Evolutionary conservation across 2,113 vertebrate species (phyloP).

Genomic region (Rana temporaria): DNA sequence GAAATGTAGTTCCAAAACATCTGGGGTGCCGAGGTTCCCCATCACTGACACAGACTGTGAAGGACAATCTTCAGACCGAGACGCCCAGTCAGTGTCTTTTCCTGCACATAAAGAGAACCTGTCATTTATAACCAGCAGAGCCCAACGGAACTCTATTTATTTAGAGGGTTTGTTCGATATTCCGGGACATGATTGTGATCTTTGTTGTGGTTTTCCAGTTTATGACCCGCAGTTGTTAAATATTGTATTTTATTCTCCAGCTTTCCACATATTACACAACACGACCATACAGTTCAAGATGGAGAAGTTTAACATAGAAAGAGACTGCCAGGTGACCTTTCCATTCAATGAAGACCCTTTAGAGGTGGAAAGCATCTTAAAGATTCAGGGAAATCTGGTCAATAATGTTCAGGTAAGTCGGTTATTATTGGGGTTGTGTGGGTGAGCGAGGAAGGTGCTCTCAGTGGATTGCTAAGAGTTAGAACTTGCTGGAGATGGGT

Average conservation of each 20-base stretch:
- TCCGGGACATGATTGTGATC: neutral
- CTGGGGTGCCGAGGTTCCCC: too few relatives aligned
- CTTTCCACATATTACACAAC: slow-evolving; percentile 95
- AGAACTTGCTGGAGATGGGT: too few relatives aligned
- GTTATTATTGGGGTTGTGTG: too few relatives aligned
- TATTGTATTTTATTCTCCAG: slow-evolving; percentile 65
- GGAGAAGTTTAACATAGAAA: slow-evolving; percentile 87
- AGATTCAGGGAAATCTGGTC: slow-evolving; percentile 91
- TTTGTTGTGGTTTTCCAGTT: neutral
- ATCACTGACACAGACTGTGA: too few relatives aligned
- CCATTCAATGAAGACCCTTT: slow-evolving; percentile 77
- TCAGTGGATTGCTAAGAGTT: too few relatives aligned
- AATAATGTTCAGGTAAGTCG: slow-evolving; percentile 88
- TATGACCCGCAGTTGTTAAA: neutral
- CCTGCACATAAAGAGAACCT: too few relatives aligned
- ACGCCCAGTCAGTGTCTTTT: too few relatives aligned
- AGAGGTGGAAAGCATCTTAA: slow-evolving; percentile 81
- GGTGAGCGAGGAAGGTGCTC: neutral
- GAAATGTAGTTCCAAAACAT: too few relatives aligned
- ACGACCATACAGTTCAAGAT: slow-evolving; percentile 92
- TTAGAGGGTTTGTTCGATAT: too few relatives aligned
- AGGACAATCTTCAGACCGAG: too few relatives aligned
- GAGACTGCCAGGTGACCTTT: slow-evolving; percentile 75
- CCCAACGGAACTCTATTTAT: too few relatives aligned
- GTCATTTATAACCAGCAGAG: too few relatives aligned